Conservation (phyloP, 2,888 invertebrate genomes). For the Lithophane semibrunnea region DNA sequence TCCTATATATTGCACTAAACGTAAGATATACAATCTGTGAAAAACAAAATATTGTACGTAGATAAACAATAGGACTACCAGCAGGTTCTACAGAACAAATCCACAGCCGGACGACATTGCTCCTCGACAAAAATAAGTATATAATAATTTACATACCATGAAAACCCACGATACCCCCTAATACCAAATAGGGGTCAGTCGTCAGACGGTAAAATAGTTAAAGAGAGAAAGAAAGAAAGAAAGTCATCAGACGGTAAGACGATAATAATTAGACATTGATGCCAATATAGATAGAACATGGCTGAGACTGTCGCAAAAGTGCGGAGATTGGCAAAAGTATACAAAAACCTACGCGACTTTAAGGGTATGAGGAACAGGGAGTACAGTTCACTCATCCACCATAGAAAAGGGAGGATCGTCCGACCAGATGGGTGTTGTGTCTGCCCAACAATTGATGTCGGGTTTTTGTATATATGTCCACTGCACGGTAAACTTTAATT, state of each 20-base stretch:
- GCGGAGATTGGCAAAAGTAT: background rate
- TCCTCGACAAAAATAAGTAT: background rate
- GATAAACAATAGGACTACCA: background rate
- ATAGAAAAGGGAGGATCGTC: no score
- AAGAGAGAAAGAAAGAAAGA: no score
- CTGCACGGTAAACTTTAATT: no score
- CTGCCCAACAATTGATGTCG: no score
- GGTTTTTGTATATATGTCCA: no score
- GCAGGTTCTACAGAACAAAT: background rate
- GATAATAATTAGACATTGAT: background rate
- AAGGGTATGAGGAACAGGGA: no score
- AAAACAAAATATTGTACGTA: background rate
- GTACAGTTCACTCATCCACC: no score
- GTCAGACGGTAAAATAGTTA: background rate
- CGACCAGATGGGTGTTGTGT: no score
- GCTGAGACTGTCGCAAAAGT: background rate
- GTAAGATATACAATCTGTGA: constrained; percentile 31
- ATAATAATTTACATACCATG: background rate
- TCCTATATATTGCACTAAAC: constrained; percentile 25
- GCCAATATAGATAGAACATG: background rate
- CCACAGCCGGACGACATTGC: background rate
- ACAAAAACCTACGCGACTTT: background rate
- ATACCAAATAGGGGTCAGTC: background rate
- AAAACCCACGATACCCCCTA: background rate
- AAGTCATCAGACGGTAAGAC: no score